phyloP scores from a whole-genome alignment of 2,113 vertebrate species.

The Silurus glanis region DNA sequence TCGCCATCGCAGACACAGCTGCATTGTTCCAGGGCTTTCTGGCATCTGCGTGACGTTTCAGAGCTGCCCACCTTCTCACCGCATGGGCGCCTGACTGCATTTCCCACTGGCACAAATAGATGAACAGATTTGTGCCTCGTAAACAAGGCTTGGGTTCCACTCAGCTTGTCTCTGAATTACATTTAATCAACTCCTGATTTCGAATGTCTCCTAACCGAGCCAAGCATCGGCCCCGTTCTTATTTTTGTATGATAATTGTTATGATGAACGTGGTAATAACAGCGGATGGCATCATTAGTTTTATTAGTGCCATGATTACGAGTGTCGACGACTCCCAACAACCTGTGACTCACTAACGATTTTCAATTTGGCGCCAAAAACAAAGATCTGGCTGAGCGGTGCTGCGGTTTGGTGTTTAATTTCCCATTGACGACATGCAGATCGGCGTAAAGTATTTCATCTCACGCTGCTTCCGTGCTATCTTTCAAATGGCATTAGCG shows the following conservation, averaged over 20 bases:
- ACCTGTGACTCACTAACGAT: constrained; percentile 32
- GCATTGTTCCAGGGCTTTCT: constrained; percentile 41
- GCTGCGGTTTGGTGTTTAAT: constrained; percentile 6
- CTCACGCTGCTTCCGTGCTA: neutral
- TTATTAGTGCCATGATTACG: constrained; percentile 25
- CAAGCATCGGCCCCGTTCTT: constrained; percentile 17
- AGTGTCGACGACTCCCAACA: constrained; percentile 28
- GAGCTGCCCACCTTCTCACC: constrained; percentile 23
- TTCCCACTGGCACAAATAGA: constrained; percentile 53
- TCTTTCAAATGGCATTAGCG: neutral
- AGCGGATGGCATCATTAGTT: constrained; percentile 34
- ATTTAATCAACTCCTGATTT: constrained; percentile 48
- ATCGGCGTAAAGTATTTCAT: neutral
- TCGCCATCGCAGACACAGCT: constrained; percentile 36
- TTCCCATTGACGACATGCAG: neutral
- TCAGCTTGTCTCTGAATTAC: constrained; percentile 47
- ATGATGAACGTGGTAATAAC: constrained; percentile 35
- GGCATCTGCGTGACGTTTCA: constrained; percentile 42
- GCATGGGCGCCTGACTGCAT: constrained; percentile 28
- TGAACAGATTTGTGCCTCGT: constrained; percentile 52
- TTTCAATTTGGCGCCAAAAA: constrained; percentile 20
- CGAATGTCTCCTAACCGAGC: constrained; percentile 30
- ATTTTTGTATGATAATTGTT: constrained; percentile 43
- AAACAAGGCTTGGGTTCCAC: constrained; percentile 43
- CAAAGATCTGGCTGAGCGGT: neutral